Evolutionary conservation across 2,888 invertebrate species (phyloP).

Genomic region (Crematogaster levior): DNA sequence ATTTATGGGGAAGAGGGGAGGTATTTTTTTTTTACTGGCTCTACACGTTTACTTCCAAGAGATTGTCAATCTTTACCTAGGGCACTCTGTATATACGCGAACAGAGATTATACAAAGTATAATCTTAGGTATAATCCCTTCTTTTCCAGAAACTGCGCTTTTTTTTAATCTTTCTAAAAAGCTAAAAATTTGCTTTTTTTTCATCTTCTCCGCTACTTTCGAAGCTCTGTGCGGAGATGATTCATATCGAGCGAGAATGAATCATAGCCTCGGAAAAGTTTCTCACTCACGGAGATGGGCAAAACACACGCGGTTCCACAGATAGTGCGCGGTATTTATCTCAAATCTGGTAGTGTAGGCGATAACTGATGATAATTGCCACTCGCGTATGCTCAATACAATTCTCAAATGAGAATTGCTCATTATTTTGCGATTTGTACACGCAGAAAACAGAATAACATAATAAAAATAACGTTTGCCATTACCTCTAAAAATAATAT

Average conservation of each 20-base stretch:
- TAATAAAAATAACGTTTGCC: not conserved
- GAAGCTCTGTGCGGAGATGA: not conserved
- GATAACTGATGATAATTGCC: constrained; percentile 33
- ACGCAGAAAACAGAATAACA: not conserved
- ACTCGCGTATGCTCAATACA: not conserved
- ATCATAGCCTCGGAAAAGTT: constrained; percentile 1
- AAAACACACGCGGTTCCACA: not conserved
- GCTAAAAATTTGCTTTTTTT: not conserved
- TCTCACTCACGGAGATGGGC: not conserved
- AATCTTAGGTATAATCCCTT: too few species aligned
- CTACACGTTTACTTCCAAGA: too few species aligned
- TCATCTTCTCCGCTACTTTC: not conserved
- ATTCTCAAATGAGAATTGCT: not conserved
- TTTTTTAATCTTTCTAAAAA: not conserved
- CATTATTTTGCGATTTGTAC: not conserved
- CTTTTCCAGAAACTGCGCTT: too few species aligned
- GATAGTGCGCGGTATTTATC: not conserved
- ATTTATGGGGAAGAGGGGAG: too few species aligned
- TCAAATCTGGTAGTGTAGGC: not conserved
- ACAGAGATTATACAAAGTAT: too few species aligned
- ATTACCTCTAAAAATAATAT: too few species aligned
- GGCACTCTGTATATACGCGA: too few species aligned
- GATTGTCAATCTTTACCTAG: too few species aligned
- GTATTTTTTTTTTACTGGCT: too few species aligned
- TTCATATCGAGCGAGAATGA: constrained; percentile 39